phyloP scores from a whole-genome alignment of 2,797 vertebrate species.

The Corythornis leucogaster region DNA sequence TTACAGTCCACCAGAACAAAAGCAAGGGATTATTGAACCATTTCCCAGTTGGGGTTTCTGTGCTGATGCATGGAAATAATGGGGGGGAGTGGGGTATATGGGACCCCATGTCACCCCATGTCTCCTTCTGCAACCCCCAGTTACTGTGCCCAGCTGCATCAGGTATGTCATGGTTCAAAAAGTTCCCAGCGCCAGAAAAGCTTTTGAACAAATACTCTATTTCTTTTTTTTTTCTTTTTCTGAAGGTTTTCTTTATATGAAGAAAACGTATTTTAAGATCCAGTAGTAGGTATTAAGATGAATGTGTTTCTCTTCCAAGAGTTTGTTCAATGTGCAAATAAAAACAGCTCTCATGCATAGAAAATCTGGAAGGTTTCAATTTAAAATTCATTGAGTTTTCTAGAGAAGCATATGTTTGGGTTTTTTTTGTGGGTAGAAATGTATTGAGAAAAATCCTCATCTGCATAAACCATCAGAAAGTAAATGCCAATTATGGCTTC shows the following conservation, averaged over 20 bases:
- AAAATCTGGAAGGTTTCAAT: slow-evolving; percentile 1
- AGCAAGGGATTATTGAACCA: rapidly evolving
- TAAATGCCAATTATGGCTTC: slow-evolving; percentile 28
- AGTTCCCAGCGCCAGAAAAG: neutral
- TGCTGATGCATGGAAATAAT: neutral
- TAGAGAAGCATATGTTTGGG: neutral
- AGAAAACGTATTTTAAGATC: neutral
- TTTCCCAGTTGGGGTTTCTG: neutral
- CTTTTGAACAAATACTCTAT: neutral
- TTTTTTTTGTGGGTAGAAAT: neutral
- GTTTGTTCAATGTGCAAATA: slow-evolving; percentile 13
- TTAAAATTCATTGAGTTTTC: slow-evolving; percentile 45
- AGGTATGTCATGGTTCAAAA: neutral
- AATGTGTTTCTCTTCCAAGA: slow-evolving; percentile 19
- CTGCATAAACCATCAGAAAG: slow-evolving; percentile 15
- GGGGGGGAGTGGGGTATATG: neutral
- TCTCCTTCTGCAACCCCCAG: neutral
- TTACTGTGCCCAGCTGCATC: neutral
- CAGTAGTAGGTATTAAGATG: slow-evolving; percentile 18
- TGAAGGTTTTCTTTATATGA: neutral
- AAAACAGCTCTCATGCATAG: neutral
- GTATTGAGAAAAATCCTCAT: slow-evolving; percentile 1
- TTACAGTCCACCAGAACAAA: neutral
- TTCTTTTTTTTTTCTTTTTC: neutral
- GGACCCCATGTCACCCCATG: rapidly evolving